A percentile compares a stretch with the other conserved stretches of the same genome.
These are phyloP conservation scores for Esox niger DNA, from an alignment of 2,113 vertebrate species.

Conservation along the genomic window DNA sequence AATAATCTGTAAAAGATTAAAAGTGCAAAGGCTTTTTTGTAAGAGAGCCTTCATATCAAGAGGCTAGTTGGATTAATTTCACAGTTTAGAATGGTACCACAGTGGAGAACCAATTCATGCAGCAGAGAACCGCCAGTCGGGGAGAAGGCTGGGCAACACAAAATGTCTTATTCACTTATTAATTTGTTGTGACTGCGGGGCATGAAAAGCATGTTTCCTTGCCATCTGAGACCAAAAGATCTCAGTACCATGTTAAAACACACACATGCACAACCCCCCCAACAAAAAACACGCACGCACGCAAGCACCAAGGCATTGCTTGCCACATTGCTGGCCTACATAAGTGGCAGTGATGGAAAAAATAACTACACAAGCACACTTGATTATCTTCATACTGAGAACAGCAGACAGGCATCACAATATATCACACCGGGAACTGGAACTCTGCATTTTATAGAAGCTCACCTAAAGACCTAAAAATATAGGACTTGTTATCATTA, in stretches of 20 bases:
- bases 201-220: slow-evolving; percentile 72
- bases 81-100: slow-evolving; percentile 41
- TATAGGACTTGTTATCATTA: too few species aligned
- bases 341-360: slow-evolving; percentile 68
- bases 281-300: too few species aligned
- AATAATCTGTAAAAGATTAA: background rate
- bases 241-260: slow-evolving; percentile 16
- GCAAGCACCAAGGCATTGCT: slow-evolving; percentile 33
- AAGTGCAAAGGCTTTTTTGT: background rate
- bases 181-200: slow-evolving; percentile 76
- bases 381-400: slow-evolving; percentile 62
- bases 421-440: background rate
- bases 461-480: too few species aligned
- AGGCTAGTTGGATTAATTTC: slow-evolving; percentile 21
- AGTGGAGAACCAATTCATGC: slow-evolving; percentile 58
- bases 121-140: slow-evolving; percentile 65
- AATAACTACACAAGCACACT: slow-evolving; percentile 61
- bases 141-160: slow-evolving; percentile 75
- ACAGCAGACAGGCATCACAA: slow-evolving; percentile 55
- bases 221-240: slow-evolving; percentile 75
- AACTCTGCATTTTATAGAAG: background rate
- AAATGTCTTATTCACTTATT: slow-evolving; percentile 78
- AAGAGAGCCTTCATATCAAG: background rate
- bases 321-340: slow-evolving; percentile 67
- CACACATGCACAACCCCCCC: slow-evolving; percentile 14